phyloP scores from a whole-genome alignment of 2,797 vertebrate genomes.

The Chromis chromis region DNA sequence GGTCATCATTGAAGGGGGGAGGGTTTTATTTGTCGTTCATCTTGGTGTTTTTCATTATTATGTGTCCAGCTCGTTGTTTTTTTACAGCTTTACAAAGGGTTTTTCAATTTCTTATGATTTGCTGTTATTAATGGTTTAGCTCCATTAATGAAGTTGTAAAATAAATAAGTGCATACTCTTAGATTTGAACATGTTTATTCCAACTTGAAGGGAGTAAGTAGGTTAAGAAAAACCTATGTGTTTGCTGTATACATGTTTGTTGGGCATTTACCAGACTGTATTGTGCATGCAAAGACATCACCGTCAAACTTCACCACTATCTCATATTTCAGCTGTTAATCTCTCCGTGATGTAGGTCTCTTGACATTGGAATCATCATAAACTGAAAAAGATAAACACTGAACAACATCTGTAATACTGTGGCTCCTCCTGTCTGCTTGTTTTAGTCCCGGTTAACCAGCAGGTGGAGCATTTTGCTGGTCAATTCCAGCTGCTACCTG shows the following conservation, averaged over 20 bases:
- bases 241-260: constrained; percentile 40
- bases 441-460: constrained; percentile 65
- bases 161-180: constrained; percentile 76
- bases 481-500: constrained; percentile 5
- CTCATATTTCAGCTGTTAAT: constrained; percentile 54
- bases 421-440: constrained; percentile 35
- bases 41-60: constrained; percentile 58
- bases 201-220: constrained; percentile 13
- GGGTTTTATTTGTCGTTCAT: constrained; percentile 57
- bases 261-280: constrained; percentile 29
- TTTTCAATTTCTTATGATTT: constrained; percentile 62
- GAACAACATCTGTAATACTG: constrained; percentile 26
- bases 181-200: constrained; percentile 61
- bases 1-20: constrained; percentile 60
- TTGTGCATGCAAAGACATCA: constrained; percentile 52
- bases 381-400: constrained; percentile 47
- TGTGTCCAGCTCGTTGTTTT: constrained; percentile 41
- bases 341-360: constrained; percentile 24
- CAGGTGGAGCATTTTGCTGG: constrained; percentile 71
- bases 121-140: constrained; percentile 72
- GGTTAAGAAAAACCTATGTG: constrained; percentile 6
- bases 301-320: constrained; percentile 14
- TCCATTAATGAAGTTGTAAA: constrained; percentile 72
- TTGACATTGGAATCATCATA: constrained; percentile 12
- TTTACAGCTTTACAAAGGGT: constrained; percentile 77